Evolutionary conservation across 2,797 vertebrate genomes (phyloP).

Genomic region (Mormyrus hasselquistii): DNA sequence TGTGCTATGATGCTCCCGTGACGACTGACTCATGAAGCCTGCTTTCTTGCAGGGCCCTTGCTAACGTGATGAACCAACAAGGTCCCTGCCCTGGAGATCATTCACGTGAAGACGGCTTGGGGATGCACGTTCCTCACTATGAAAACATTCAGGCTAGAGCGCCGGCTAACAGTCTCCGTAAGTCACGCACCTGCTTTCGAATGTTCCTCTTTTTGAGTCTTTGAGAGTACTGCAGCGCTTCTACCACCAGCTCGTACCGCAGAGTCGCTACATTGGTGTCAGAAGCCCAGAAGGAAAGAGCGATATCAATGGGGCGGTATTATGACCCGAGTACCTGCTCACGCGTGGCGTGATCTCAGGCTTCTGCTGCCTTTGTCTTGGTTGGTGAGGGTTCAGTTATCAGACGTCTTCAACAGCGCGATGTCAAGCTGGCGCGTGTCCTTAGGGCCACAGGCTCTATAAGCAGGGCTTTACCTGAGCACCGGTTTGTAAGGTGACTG

Average conservation of each 20-base stretch:
- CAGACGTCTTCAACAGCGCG: background rate
- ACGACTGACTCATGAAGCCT: background rate
- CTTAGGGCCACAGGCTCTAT: background rate
- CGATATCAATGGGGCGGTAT: background rate
- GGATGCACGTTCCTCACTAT: slow-evolving; percentile 87
- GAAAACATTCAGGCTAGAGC: slow-evolving; percentile 77
- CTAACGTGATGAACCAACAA: slow-evolving; percentile 85
- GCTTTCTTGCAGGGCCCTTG: slow-evolving; percentile 75
- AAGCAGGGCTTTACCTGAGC: background rate
- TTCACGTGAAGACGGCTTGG: slow-evolving; percentile 85
- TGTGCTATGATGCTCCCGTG: background rate
- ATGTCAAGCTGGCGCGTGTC: background rate
- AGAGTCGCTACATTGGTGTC: background rate
- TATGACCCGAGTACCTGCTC: background rate
- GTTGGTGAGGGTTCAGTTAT: background rate
- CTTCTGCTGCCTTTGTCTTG: background rate
- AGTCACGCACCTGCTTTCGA: slow-evolving; percentile 51
- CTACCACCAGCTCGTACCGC: background rate
- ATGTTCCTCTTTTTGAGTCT: background rate
- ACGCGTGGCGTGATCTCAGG: background rate
- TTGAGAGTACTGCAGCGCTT: background rate
- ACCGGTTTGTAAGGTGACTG: background rate
- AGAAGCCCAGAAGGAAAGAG: background rate
- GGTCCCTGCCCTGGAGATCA: slow-evolving; percentile 83
- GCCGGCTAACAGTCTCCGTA: slow-evolving; percentile 82